Conservation (phyloP, 2,113 vertebrate genomes). For the Cichladusa arquata region DNA sequence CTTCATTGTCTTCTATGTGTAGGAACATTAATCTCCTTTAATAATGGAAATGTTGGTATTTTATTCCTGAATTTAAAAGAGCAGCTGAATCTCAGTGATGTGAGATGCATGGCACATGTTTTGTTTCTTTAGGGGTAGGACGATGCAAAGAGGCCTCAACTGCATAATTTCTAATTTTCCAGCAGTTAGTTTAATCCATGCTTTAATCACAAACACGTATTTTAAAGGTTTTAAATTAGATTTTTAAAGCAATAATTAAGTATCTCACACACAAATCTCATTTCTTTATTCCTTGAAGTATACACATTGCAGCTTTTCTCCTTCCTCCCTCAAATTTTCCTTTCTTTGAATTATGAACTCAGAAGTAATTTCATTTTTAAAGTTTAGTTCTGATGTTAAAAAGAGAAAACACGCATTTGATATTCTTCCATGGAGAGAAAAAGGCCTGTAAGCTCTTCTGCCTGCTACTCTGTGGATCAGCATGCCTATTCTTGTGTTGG, state of each 20-base stretch:
- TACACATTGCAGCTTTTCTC: neutral
- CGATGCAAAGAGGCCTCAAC: neutral
- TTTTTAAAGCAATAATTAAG: neutral
- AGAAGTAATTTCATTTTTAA: neutral
- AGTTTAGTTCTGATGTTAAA: neutral
- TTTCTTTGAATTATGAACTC: neutral
- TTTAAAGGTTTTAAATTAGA: neutral
- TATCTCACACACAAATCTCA: neutral
- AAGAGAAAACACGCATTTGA: neutral
- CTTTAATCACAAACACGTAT: neutral
- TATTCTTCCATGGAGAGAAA: neutral
- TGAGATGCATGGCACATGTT: neutral
- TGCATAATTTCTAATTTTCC: neutral
- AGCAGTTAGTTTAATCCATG: neutral
- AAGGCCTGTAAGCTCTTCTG: neutral
- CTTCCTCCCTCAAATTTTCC: neutral
- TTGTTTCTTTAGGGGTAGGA: neutral
- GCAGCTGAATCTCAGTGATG: neutral
- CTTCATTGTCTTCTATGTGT: neutral
- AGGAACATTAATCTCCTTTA: neutral
- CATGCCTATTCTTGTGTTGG: neutral
- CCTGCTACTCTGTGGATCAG: neutral
- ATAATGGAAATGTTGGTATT: neutral
- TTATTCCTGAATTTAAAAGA: neutral
- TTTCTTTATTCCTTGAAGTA: neutral